Base-by-base conservation (phyloP, 2,888 invertebrate genomes). In the Dermolepida albohirtum region DNA sequence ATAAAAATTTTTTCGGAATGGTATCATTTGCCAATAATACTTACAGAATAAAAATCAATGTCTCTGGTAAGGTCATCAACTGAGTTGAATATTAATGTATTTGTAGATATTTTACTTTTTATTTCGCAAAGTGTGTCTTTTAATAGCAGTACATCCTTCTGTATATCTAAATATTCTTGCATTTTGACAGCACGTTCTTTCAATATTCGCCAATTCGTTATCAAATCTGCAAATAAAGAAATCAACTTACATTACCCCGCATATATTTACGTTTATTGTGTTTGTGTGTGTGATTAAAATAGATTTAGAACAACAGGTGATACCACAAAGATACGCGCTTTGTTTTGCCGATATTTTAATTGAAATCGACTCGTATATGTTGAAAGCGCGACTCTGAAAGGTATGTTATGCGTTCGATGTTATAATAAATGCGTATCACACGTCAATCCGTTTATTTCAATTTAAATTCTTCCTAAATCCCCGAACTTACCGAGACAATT, bases 121-220 rank as follows among this genome's bases (percentile, higher is more conserved):
- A 80, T 74, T 17, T 75, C 76, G 49, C 72, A 74, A n/a, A 83
- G 75, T 59, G 82, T 82, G 27, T 80, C 79, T 73, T 83, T 84
- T 70, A 83, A 69, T 27, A 78, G 76, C 29, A 78, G 68, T 43
- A 84, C 81, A 72, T 84, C 80, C 68, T 79, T 81, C 67, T 82
- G 81, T 49, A 84, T 74, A 62, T 78, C 78, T 66, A 81, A 75
- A 69, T 80, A 82, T 68, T 82, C 81, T 66, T 82, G 81, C 80
- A 83, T 82, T 72, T 80, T 82, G 55, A 74, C 71, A 43, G 80
- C 78, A 68, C 78, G 79, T 51, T 75, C 81, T 77, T 85, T 85
- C 64, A 87, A 78, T 59, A 81, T 79, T 75, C 85, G 85, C 86
- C 87, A 84, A 78, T 84, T 78, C 76, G 82, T 79, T 74, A 86